phyloP scores from a whole-genome alignment of 2,797 vertebrate species.

The Mus minutoides region DNA sequence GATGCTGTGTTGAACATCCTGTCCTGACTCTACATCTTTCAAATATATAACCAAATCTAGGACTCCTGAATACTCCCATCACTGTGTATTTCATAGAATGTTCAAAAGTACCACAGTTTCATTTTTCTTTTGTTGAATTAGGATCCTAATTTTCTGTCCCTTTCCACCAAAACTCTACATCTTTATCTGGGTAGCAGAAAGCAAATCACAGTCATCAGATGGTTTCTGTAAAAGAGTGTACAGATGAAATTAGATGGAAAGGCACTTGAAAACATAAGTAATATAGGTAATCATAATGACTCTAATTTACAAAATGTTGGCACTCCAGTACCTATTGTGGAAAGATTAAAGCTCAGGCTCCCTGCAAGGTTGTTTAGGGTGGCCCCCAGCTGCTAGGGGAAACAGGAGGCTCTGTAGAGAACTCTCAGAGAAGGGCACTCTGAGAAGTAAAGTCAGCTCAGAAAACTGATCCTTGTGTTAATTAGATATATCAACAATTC shows the following conservation, averaged over 20 bases:
- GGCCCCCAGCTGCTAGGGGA: not conserved
- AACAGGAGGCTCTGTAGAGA: not conserved
- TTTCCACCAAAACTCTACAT: not conserved
- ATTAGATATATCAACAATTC: not conserved
- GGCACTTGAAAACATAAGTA: not conserved
- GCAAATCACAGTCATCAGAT: rapidly evolving
- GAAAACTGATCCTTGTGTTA: not conserved
- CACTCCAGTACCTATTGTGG: not conserved
- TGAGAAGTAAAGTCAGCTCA: not conserved
- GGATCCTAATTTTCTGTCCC: not conserved
- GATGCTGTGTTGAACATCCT: not conserved
- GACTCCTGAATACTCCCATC: not conserved
- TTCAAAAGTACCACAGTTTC: not conserved
- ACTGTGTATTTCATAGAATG: not conserved
- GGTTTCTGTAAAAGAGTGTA: not conserved
- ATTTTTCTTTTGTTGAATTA: not conserved
- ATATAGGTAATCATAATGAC: not conserved
- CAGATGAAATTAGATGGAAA: not conserved
- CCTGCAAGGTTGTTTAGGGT: not conserved
- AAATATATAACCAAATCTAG: not conserved
- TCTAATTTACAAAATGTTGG: not conserved
- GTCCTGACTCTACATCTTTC: not conserved
- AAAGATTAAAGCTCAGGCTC: not conserved
- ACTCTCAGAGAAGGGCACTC: not conserved
- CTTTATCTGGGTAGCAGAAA: not conserved